Base-by-base conservation (phyloP, 2,113 vertebrate genomes). In the Sinosuthora webbiana region DNA sequence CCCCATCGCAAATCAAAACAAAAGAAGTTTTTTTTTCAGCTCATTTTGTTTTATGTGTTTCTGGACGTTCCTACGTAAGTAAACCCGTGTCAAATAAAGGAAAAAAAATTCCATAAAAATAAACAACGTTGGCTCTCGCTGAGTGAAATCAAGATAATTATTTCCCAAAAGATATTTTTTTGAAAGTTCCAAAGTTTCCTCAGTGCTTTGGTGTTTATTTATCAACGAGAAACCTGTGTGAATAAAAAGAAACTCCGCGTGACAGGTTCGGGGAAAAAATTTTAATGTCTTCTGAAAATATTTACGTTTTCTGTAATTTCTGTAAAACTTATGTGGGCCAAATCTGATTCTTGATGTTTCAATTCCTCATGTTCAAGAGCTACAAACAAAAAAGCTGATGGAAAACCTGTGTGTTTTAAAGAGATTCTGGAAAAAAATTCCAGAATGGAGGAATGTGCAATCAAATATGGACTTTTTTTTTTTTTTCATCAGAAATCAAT, bases 291-390 rank as follows among this genome's bases (percentile, higher is more conserved):
- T 71, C 31, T 22, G 2, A 35, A 83, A 86, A 64, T 47, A 64
- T 31, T 44, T 55, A 1, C 3, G 4, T 60, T 64, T 92, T 89
- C 33, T 63, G 1, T 7, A 47, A 65, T 7, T 35, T 55, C 12
- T 56, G 9, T 11, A 42, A 73, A 60, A 39, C 18, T 3, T 50
- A 1, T 1, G 6, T 10, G 11, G 11, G 7, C 5, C 6, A 15
- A 55, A 50, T 33, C 15, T 89, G 12, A 63, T 49, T 28, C 7
- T 49, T 87, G 21, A 20, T 62, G 14, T 67, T 44, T 17, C 49
- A 45, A 60, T 16, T 13, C n/a, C 18, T 49, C 11, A 2, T 1
- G 0, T 24, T 69, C 24, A 50, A 22, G 28, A 33, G 35, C 18
- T 50, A 5, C 23, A 87, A 45, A 44, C 1, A n/a, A 37, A 28